These are phyloP conservation scores for Seira ritae DNA, from an alignment of 2,888 invertebrate species.

Conservation along the genomic window DNA sequence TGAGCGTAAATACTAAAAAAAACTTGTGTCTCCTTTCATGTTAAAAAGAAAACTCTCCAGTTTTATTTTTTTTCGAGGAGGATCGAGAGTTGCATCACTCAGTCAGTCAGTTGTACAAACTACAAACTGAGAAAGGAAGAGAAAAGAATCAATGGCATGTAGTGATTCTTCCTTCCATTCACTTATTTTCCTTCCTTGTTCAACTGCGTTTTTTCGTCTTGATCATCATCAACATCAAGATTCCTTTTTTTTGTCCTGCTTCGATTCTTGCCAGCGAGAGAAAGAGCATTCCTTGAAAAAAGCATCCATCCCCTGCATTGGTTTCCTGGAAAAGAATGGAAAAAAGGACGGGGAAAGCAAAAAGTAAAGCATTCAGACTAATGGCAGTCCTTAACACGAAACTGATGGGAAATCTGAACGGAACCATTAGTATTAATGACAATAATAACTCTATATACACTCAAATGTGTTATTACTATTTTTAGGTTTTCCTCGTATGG, in stretches of 20 bases:
- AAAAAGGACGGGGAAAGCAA: conserved; percentile 21
- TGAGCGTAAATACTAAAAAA: too few species aligned
- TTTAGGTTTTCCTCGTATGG: not conserved
- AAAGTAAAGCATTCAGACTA: conserved; percentile 64
- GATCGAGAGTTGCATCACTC: not conserved
- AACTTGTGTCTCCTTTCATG: too few species aligned
- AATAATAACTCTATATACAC: conserved; percentile 65
- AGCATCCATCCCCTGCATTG: conserved; percentile 34
- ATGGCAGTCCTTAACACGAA: conserved; percentile 65
- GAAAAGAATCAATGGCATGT: not conserved
- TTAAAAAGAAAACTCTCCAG: too few species aligned
- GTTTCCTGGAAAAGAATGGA: too few species aligned
- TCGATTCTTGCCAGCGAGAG: not conserved
- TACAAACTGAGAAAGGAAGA: too few species aligned
- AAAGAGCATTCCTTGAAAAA: conserved; percentile 50
- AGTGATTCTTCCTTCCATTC: not conserved
- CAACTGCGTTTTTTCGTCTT: not conserved
- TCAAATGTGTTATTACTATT: conserved; percentile 49
- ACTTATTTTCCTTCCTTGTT: not conserved
- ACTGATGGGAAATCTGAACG: conserved; percentile 66
- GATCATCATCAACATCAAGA: not conserved
- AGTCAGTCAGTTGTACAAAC: too few species aligned
- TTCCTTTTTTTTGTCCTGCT: conserved; percentile 27
- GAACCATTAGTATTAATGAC: conserved; percentile 67
- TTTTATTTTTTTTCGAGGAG: not conserved